Percentiles rank a stretch among this genome's conserved stretches.
phyloP scores from a whole-genome alignment of 2,113 vertebrate species.

The Myocastor coypus region DNA sequence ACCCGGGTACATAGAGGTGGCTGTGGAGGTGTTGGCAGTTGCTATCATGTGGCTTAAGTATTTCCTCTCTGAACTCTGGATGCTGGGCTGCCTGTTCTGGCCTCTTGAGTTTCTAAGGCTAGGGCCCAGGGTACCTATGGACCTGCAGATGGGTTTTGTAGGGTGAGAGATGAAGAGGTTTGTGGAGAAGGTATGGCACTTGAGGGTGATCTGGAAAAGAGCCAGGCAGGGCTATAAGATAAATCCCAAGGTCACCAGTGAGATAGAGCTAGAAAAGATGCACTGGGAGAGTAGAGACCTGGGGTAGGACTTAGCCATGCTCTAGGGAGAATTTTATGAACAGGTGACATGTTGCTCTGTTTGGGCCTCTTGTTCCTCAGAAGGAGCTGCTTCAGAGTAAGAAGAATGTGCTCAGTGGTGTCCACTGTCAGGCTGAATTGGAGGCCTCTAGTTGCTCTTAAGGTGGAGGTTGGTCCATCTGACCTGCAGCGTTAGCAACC shows the following conservation, averaged over 20 bases:
- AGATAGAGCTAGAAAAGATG: neutral
- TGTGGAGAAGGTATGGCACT: neutral
- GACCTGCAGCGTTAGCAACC: neutral
- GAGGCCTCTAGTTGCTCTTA: neutral
- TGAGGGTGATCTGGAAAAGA: neutral
- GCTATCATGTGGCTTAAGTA: neutral
- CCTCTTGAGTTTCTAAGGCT: neutral
- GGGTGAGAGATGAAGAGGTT: neutral
- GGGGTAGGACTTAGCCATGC: fast-evolving
- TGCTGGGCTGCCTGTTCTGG: neutral
- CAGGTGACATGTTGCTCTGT: neutral
- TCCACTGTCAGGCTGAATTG: neutral
- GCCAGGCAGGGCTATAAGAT: neutral
- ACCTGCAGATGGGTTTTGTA: neutral
- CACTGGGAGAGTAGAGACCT: neutral
- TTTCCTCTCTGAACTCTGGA: neutral
- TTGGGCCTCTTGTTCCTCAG: neutral
- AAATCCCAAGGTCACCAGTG: too few relatives aligned
- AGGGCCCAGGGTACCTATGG: neutral
- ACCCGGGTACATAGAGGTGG: neutral
- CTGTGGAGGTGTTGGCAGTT: neutral
- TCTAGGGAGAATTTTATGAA: neutral
- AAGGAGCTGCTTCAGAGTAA: neutral
- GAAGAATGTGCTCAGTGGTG: neutral
- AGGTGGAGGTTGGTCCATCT: neutral